Percentiles rank a stretch among this genome's conserved stretches.
phyloP scores from a whole-genome alignment of 1,140 invertebrate species.

The Zaprionus ghesquierei region DNA sequence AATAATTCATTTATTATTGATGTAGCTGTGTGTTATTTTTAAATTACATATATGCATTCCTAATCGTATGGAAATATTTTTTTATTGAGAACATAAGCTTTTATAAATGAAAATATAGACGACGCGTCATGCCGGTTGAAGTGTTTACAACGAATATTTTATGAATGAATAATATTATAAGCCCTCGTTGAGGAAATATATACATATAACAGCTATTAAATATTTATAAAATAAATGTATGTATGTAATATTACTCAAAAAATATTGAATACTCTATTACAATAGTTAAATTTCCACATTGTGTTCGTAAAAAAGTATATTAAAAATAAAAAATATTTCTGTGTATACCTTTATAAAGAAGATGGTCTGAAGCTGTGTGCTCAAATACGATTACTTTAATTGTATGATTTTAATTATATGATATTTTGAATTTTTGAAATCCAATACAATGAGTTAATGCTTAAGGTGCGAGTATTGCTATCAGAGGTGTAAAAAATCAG shows the following conservation, averaged over 20 bases:
- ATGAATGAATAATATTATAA: slow-evolving; percentile 39
- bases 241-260: slow-evolving; percentile 28
- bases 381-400: too few species aligned
- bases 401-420: too few species aligned
- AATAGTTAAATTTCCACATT: slow-evolving; percentile 68
- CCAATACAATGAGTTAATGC: too few species aligned
- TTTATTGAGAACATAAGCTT: slow-evolving; percentile 63
- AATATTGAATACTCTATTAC: slow-evolving; percentile 14
- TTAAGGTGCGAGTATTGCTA: too few species aligned
- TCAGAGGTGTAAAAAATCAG: too few species aligned
- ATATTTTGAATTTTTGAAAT: too few species aligned
- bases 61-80: slow-evolving; percentile 52
- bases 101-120: slow-evolving; percentile 54
- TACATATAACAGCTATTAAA: slow-evolving; percentile 5
- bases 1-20: slow-evolving; percentile 45
- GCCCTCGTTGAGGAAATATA: background rate
- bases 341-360: slow-evolving; percentile 17
- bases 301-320: slow-evolving; percentile 68
- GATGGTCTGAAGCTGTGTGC: too few species aligned
- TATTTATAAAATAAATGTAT: slow-evolving; percentile 21
- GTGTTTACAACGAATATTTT: slow-evolving; percentile 77
- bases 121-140: slow-evolving; percentile 30
- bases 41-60: slow-evolving; percentile 21
- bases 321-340: slow-evolving; percentile 13
- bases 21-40: background rate